Percentiles rank a stretch among this genome's conserved stretches.
Evolutionary conservation across 2,797 vertebrate species (phyloP).

Genomic region (Sebastes jordani): DNA sequence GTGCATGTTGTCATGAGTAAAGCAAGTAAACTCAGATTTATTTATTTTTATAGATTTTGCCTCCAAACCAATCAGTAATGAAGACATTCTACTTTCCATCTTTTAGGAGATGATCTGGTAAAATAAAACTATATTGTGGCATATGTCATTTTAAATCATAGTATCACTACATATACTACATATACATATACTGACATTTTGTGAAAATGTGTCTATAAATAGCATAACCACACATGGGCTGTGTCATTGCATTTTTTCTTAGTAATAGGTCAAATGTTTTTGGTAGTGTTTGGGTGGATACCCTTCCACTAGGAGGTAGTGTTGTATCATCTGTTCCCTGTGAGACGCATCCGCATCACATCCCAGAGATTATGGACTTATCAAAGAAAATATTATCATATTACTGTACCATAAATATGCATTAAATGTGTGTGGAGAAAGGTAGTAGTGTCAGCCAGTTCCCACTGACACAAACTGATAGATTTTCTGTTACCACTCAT

Average conservation of each 20-base stretch:
- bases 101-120: not conserved
- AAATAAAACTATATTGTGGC: not conserved
- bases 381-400: not conserved
- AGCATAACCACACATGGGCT: not conserved
- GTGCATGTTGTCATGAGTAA: not conserved
- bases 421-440: not conserved
- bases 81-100: not conserved
- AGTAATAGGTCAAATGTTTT: not conserved
- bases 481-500: not conserved
- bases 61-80: not conserved
- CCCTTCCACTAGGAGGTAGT: conserved; percentile 52
- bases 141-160: not conserved
- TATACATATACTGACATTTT: not conserved
- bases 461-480: not conserved
- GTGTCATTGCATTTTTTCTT: not conserved
- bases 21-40: not conserved
- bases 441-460: not conserved
- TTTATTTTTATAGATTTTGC: not conserved
- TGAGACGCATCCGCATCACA: not conserved
- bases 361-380: not conserved
- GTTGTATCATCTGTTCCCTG: conserved; percentile 9
- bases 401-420: not conserved
- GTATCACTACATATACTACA: not conserved
- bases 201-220: not conserved
- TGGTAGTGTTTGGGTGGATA: not conserved